phyloP scores from a whole-genome alignment of 2,888 invertebrate genomes.

The Ypsolopha sequella region DNA sequence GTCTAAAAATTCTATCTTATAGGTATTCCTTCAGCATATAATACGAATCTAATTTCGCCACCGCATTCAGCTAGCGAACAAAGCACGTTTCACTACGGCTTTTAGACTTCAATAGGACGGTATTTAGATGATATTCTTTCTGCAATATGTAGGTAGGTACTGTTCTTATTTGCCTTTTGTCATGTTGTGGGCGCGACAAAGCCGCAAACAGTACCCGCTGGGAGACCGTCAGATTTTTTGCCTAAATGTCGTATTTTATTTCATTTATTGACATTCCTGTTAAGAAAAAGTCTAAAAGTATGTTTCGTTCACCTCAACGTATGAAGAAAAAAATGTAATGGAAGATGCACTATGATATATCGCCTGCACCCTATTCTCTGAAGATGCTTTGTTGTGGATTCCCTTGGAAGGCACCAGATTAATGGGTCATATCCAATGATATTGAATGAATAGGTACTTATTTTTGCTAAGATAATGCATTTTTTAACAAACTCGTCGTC shows the following conservation, averaged over 20 bases:
- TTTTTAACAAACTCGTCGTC: too few relatives aligned
- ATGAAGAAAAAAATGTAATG: slow-evolving; percentile 43
- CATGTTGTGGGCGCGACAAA: slow-evolving; percentile 66
- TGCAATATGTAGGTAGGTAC: slow-evolving; percentile 29
- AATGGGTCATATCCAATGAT: slow-evolving; percentile 4
- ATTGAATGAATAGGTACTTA: background rate
- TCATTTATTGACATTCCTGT: slow-evolving; percentile 49
- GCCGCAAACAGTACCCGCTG: slow-evolving; percentile 67
- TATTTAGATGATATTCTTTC: slow-evolving; percentile 66
- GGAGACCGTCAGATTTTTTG: slow-evolving; percentile 52
- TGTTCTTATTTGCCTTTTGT: slow-evolving; percentile 70
- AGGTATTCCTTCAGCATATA: slow-evolving; percentile 22
- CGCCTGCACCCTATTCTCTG: slow-evolving; percentile 39
- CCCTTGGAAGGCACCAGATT: slow-evolving; percentile 14
- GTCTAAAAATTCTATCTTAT: slow-evolving; percentile 6
- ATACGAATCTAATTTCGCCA: slow-evolving; percentile 66
- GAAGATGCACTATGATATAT: slow-evolving; percentile 60
- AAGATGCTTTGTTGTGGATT: slow-evolving; percentile 35
- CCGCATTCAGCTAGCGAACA: slow-evolving; percentile 56
- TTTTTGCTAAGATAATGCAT: background rate
- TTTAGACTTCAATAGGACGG: slow-evolving; percentile 65
- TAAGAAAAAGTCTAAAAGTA: slow-evolving; percentile 37
- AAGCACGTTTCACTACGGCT: slow-evolving; percentile 59
- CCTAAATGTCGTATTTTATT: slow-evolving; percentile 60
- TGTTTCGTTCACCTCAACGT: slow-evolving; percentile 19